These are phyloP conservation scores for Herpailurus yagouaroundi DNA, from an alignment of 2,113 vertebrate genomes.

Conservation along the genomic window DNA sequence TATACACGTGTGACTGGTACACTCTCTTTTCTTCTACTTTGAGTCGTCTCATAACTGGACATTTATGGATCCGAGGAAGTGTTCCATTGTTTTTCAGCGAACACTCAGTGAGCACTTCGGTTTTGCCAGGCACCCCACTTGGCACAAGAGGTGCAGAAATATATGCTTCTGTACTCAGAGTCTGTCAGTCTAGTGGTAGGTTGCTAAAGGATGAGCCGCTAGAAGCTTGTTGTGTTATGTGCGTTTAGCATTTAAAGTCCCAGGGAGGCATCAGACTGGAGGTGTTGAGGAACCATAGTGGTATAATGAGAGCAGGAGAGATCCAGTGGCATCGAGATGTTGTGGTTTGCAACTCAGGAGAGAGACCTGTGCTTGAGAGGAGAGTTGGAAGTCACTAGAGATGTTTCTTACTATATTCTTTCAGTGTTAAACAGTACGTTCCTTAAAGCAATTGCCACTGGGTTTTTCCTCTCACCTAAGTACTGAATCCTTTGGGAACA, in stretches of 20 bases:
- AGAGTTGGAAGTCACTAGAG: not conserved
- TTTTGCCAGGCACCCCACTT: not conserved
- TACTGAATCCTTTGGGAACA: not conserved
- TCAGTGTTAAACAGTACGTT: not conserved
- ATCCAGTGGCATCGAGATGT: not conserved
- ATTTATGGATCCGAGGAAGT: not conserved
- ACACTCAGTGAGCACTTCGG: not conserved
- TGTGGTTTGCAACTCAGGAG: not conserved
- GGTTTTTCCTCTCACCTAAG: not conserved
- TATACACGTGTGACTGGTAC: not conserved
- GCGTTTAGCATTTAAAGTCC: not conserved
- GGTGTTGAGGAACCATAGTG: not conserved
- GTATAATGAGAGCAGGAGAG: not conserved
- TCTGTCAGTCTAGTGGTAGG: not conserved
- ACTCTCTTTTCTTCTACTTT: not conserved
- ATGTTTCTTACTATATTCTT: not conserved
- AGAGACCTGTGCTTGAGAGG: not conserved
- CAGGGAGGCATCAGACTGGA: not conserved
- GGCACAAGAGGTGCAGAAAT: not conserved
- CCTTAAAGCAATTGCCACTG: not conserved
- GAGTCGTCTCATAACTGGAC: not conserved
- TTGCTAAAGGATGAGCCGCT: not conserved
- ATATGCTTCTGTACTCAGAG: not conserved
- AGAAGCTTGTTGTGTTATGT: not conserved
- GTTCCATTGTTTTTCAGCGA: not conserved